These are phyloP conservation scores for Pyrrhosoma nymphula DNA, from an alignment of 2,888 invertebrate genomes.

Conservation along the genomic window DNA sequence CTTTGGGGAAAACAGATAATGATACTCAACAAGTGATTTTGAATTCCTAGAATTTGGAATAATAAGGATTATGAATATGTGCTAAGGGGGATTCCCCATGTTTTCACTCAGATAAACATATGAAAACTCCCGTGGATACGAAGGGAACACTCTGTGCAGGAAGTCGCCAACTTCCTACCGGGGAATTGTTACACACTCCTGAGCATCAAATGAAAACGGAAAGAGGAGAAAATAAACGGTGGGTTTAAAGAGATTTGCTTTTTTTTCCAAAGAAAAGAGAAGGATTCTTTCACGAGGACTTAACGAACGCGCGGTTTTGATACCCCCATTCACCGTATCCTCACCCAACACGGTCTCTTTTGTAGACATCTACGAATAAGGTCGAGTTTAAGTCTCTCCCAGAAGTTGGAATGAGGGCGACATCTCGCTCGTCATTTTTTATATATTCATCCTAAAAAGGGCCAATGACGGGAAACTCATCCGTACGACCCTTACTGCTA, in stretches of 20 bases:
- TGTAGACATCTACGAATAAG: background rate
- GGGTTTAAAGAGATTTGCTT: background rate
- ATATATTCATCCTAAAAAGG: background rate
- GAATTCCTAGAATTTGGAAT: no score
- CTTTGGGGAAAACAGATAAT: no score
- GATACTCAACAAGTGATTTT: no score
- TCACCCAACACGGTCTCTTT: background rate
- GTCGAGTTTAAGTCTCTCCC: background rate
- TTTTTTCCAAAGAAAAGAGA: no score
- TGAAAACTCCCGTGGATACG: background rate
- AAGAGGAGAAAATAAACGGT: background rate
- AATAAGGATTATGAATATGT: no score
- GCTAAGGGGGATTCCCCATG: no score
- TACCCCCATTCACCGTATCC: background rate
- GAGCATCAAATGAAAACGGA: background rate
- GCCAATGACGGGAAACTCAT: background rate
- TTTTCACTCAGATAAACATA: no score
- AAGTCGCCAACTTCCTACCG: background rate
- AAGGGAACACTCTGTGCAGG: background rate
- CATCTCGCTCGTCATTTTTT: background rate
- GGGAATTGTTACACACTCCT: background rate
- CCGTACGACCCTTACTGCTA: background rate
- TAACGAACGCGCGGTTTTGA: conserved; percentile 8
- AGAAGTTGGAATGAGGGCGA: background rate
- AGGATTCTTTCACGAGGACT: background rate